Evolutionary conservation across 2,888 invertebrate species (phyloP).

Genomic region (Cenopis cana): DNA sequence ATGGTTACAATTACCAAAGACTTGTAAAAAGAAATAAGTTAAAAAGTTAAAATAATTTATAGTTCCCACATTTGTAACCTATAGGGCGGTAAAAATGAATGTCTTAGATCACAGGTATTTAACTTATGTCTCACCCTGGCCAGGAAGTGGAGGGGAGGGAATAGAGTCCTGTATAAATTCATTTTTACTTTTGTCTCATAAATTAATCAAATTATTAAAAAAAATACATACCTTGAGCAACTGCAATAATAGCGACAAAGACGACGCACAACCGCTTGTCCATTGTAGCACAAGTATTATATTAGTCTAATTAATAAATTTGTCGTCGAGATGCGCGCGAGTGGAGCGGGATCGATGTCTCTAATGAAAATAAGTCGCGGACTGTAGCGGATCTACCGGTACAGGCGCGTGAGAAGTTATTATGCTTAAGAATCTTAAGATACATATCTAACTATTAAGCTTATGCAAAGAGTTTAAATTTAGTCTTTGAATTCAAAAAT

Average conservation of each 20-base stretch:
- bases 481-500: not conserved
- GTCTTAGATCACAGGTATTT: no score
- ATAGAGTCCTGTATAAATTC: no score
- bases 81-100: no score
- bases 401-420: slow-evolving; percentile 58
- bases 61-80: no score
- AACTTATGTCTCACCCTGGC: no score
- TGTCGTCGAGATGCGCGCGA: slow-evolving; percentile 32
- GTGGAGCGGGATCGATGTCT: slow-evolving; percentile 50
- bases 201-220: not conserved
- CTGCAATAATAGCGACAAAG: slow-evolving; percentile 35
- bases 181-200: no score
- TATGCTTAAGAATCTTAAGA: not conserved
- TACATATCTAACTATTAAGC: slow-evolving; percentile 5
- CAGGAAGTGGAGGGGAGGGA: no score
- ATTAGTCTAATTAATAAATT: slow-evolving; percentile 22
- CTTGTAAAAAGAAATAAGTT: no score
- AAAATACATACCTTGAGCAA: slow-evolving; percentile 40
- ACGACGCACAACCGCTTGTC: slow-evolving; percentile 38
- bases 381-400: slow-evolving; percentile 70
- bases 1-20: no score
- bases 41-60: no score
- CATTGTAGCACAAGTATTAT: slow-evolving; percentile 30
- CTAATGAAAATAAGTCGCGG: slow-evolving; percentile 62
- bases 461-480: not conserved